Base-by-base conservation (phyloP, 1,140 invertebrate genomes). In the Penaeus japonicus region DNA sequence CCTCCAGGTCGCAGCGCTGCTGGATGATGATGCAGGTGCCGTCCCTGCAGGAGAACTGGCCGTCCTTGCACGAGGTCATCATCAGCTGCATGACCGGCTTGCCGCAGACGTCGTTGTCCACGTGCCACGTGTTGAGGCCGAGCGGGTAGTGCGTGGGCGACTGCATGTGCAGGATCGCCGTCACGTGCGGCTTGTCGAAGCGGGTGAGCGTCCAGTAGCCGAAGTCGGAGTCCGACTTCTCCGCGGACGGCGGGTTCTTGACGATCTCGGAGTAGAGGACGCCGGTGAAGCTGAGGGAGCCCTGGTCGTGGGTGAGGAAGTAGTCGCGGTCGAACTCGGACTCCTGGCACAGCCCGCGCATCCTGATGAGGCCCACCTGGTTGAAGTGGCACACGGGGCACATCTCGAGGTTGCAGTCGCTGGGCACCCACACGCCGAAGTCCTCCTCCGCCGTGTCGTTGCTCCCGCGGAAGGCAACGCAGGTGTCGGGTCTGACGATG, bases 41-140 rank as follows among this genome's bases (percentile, higher is more conserved):
- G 20, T 80, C 78, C 10, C 22, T 7, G n/a, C 78, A 80, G 53
- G 78, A 80, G 47, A 80, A 80, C 47, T 47, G 22, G 35, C 53
- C 17, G 47, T 80, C 78, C 47, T 20, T 24, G 47, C 78, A 80
- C 22, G 78, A 80, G 7, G 78, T 80, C 47, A 80, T 80, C 39
- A 80, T 24, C 7, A 80, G 78, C 20, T 20, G 22, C 1, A 80
- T n/a, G 24, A 10, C 3, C 22, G 22, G 12, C 78, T 80, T 54
- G n/a, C 78, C 78, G 54, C 78, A 80, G 7, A 80, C 78, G 47
- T 80, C 78, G n/a, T 80, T 80, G 35, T 47, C 53, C 53, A 80
- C 78, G 22, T 17, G n/a, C 78, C 78, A 80, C 10, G 35, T 80
- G 78, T 80, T 80, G 22, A 53, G 47, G 22, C 78, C 78, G 12